A percentile compares a stretch with the other conserved stretches of the same genome.
These are phyloP conservation scores for Cenopis cana DNA, from an alignment of 2,888 invertebrate species.

Conservation along the genomic window DNA sequence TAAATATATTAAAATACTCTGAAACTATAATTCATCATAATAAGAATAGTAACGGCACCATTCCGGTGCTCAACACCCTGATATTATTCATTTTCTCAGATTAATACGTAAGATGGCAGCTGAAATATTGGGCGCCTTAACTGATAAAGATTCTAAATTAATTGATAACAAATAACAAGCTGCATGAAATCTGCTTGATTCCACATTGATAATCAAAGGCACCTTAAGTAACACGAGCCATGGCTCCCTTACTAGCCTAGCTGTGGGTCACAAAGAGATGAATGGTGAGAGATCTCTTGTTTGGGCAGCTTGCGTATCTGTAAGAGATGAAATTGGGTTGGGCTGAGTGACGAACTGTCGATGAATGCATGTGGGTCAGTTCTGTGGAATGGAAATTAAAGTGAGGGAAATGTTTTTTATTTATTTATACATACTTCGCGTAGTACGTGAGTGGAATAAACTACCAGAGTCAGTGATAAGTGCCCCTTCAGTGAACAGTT, in stretches of 20 bases:
- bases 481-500: no score
- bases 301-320: slow-evolving; percentile 28
- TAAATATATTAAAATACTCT: no score
- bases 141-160: neutral
- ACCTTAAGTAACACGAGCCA: slow-evolving; percentile 11
- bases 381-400: neutral
- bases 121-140: no score
- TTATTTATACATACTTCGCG: no score
- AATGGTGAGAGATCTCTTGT: slow-evolving; percentile 18
- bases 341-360: slow-evolving; percentile 18
- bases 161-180: slow-evolving; percentile 18
- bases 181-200: slow-evolving; percentile 13
- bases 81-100: no score
- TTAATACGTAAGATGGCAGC: no score
- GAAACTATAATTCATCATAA: no score
- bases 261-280: neutral
- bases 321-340: slow-evolving; percentile 23
- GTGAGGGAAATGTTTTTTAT: neutral
- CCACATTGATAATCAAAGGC: slow-evolving; percentile 38
- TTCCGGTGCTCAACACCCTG: no score
- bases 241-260: neutral
- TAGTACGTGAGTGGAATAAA: no score
- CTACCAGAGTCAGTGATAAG: no score
- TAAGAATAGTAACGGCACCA: no score
- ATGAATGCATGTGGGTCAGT: slow-evolving; percentile 17